phyloP scores from a whole-genome alignment of 2,113 vertebrate species.

The Gila orcuttii region DNA sequence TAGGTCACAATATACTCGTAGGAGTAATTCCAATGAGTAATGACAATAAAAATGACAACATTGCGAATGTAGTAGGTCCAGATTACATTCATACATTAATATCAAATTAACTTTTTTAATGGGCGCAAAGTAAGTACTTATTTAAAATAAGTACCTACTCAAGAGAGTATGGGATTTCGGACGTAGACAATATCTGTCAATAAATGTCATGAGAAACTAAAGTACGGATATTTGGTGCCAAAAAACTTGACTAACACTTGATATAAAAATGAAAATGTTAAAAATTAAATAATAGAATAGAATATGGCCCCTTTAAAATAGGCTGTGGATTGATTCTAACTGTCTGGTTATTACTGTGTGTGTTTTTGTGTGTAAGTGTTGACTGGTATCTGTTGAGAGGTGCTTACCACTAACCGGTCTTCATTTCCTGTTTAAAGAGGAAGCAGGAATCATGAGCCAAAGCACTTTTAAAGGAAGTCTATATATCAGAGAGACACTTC shows the following conservation, averaged over 20 bases:
- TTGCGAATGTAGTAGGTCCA: no score
- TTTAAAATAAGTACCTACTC: no score
- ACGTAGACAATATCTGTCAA: neutral
- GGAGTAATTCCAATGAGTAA: no score
- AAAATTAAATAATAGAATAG: no score
- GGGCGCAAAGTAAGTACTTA: no score
- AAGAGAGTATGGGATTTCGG: no score
- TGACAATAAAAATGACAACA: no score
- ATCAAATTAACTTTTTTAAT: no score
- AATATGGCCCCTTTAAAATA: neutral
- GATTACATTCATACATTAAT: no score
- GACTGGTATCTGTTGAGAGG: constrained; percentile 49
- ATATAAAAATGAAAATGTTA: no score
- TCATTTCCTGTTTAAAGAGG: constrained; percentile 59
- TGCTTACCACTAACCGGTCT: constrained; percentile 34
- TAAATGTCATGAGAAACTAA: neutral
- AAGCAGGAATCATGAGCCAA: constrained; percentile 31
- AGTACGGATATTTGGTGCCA: neutral
- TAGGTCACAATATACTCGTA: no score
- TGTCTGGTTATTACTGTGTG: neutral
- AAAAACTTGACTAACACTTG: neutral
- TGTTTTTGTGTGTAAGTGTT: constrained; percentile 2
- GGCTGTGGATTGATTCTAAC: neutral
- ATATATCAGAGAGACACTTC: constrained; percentile 53
- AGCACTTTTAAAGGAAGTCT: constrained; percentile 43